These are phyloP conservation scores for Sebastes paucispinis DNA, from an alignment of 2,797 vertebrate species.

Conservation along the genomic window DNA sequence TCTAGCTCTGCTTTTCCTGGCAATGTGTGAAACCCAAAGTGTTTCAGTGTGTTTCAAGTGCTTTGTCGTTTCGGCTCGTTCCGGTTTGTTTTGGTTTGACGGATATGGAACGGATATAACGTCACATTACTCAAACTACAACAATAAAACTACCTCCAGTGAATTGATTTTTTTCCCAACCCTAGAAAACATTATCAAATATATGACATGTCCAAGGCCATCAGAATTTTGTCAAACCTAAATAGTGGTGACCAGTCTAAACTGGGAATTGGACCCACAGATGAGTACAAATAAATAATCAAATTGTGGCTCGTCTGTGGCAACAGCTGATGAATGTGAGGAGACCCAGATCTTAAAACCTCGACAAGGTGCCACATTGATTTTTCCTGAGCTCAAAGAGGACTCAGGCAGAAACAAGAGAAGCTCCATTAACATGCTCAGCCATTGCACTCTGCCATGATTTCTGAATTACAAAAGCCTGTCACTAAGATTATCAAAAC, in stretches of 20 bases:
- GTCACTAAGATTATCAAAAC: conserved; percentile 46
- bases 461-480: conserved; percentile 61
- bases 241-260: background rate
- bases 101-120: too few relatives aligned
- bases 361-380: conserved; percentile 70
- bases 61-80: too few relatives aligned
- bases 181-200: background rate
- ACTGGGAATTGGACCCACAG: conserved; percentile 17
- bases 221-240: background rate
- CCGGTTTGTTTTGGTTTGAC: too few relatives aligned
- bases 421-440: conserved; percentile 65
- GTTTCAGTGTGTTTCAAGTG: too few relatives aligned
- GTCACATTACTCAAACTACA: too few relatives aligned
- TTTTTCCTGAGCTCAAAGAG: conserved; percentile 60
- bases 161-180: too few relatives aligned
- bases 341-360: conserved; percentile 51
- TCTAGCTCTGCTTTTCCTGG: too few relatives aligned
- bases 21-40: too few relatives aligned
- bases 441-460: conserved; percentile 43
- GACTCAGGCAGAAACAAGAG: conserved; percentile 55
- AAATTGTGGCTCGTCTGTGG: conserved; percentile 42
- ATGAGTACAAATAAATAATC: conserved; percentile 38
- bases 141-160: too few relatives aligned
- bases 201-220: background rate
- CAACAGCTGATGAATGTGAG: conserved; percentile 32